These are phyloP conservation scores for Ctenodactylus gundi DNA, from an alignment of 2,113 vertebrate genomes.

Conservation along the genomic window DNA sequence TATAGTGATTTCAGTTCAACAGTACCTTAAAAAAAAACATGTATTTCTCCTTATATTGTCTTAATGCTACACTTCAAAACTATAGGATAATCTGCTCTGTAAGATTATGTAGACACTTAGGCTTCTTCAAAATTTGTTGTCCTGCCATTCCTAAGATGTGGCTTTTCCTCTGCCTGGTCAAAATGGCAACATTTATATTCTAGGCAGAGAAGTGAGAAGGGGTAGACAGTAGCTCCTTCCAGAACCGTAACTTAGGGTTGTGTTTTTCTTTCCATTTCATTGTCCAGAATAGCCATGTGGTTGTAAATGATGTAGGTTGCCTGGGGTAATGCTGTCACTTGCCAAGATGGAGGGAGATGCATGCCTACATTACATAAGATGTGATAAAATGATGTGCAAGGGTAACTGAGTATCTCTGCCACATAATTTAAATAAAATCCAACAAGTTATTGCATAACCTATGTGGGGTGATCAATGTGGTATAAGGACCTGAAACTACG, in stretches of 20 bases:
- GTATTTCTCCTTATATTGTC: not conserved
- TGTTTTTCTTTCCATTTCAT: not conserved
- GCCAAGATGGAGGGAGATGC: not conserved
- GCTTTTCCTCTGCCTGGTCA: not conserved
- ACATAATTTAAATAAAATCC: not conserved
- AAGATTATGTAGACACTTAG: not conserved
- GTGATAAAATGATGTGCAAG: not conserved
- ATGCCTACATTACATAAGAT: not conserved
- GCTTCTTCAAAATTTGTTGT: not conserved
- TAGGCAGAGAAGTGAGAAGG: not conserved
- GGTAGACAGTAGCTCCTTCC: not conserved
- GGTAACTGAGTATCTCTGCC: not conserved
- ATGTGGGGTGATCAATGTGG: not conserved
- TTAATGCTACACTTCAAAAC: not conserved
- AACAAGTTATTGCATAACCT: not conserved
- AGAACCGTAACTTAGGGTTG: not conserved
- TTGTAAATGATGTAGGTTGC: not conserved
- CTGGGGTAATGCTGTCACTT: not conserved
- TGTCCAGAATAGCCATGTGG: not conserved
- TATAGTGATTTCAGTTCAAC: not conserved
- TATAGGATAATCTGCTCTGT: not conserved
- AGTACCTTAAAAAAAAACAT: not conserved
- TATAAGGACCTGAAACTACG: not conserved
- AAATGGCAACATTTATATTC: not conserved
- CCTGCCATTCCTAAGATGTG: not conserved